Percentiles rank a stretch among this genome's conserved stretches.
These are phyloP conservation scores for Discoglossus pictus DNA, from an alignment of 2,797 vertebrate species.

Conservation along the genomic window DNA sequence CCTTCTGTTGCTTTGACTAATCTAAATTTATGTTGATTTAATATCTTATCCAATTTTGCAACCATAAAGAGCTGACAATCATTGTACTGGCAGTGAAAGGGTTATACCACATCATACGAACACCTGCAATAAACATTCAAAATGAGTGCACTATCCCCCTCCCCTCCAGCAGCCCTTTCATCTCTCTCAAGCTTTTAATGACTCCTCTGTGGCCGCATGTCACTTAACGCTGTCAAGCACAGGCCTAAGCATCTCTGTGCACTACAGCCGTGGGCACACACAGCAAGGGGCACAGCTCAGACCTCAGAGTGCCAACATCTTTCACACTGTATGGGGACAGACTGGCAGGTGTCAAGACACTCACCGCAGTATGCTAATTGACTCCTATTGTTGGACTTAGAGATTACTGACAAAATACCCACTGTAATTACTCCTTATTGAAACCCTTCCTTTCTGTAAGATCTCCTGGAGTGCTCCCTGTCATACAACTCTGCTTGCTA, in stretches of 20 bases:
- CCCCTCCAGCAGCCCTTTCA: constrained; percentile 39
- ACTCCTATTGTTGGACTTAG: constrained; percentile 33
- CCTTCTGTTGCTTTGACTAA: too few species aligned
- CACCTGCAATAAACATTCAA: constrained; percentile 49
- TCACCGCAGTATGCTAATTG: constrained; percentile 45
- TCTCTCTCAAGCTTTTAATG: constrained; percentile 50
- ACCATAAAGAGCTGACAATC: too few species aligned
- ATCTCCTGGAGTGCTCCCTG: not conserved
- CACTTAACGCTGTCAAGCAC: constrained; percentile 48
- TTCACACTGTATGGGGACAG: constrained; percentile 44
- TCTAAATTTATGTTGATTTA: too few species aligned
- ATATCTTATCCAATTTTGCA: too few species aligned
- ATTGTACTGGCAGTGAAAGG: constrained; percentile 17
- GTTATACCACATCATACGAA: constrained; percentile 39
- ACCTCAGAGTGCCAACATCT: constrained; percentile 41
- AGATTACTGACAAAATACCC: constrained; percentile 44
- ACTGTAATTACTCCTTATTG: constrained; percentile 17
- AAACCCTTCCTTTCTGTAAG: constrained; percentile 14
- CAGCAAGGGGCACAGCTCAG: constrained; percentile 43
- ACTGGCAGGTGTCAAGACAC: constrained; percentile 47
- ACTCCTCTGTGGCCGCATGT: constrained; percentile 43
- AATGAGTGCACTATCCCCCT: constrained; percentile 48
- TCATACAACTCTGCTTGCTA: not conserved
- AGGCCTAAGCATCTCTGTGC: constrained; percentile 31
- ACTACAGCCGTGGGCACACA: constrained; percentile 35